Evolutionary conservation across 2,797 vertebrate genomes (phyloP).

Genomic region (Scarus forsteni): DNA sequence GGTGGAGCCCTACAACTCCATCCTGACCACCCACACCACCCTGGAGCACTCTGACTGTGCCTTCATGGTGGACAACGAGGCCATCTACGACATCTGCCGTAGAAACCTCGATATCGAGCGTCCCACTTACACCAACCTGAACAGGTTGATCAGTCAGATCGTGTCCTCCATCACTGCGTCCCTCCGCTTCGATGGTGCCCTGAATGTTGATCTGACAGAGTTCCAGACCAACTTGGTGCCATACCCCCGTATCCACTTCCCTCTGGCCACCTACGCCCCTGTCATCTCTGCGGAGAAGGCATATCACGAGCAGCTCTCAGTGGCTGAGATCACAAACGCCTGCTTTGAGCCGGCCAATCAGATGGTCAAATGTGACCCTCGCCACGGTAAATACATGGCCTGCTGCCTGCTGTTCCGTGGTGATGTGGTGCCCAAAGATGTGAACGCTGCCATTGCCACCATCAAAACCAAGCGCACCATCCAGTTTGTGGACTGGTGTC

Average conservation of each 20-base stretch:
- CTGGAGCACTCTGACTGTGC: constrained; percentile 84
- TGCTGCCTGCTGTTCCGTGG: constrained; percentile 84
- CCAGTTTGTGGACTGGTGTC: constrained; percentile 79
- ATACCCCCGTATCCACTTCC: constrained; percentile 76
- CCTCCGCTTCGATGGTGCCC: constrained; percentile 86
- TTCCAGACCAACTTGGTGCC: constrained; percentile 89
- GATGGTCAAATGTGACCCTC: constrained; percentile 84
- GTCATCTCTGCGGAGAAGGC: constrained; percentile 82
- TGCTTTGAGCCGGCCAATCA: constrained; percentile 85
- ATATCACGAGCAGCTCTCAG: constrained; percentile 70
- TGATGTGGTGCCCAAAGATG: constrained; percentile 89
- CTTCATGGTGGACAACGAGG: constrained; percentile 77
- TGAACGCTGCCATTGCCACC: constrained; percentile 88
- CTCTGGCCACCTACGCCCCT: constrained; percentile 84
- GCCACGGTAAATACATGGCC: constrained; percentile 72
- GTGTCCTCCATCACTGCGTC: constrained; percentile 88
- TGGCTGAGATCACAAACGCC: constrained; percentile 64
- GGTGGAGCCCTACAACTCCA: constrained; percentile 87
- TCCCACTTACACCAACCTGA: constrained; percentile 86
- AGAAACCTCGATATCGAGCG: constrained; percentile 86
- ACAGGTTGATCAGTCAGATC: constrained; percentile 84
- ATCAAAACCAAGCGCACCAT: constrained; percentile 85
- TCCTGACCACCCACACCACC: constrained; percentile 84
- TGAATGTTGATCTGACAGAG: constrained; percentile 87
- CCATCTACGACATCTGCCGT: constrained; percentile 85